Evolutionary conservation across 2,888 invertebrate genomes (phyloP).

Genomic region (Elgonia sp.): DNA sequence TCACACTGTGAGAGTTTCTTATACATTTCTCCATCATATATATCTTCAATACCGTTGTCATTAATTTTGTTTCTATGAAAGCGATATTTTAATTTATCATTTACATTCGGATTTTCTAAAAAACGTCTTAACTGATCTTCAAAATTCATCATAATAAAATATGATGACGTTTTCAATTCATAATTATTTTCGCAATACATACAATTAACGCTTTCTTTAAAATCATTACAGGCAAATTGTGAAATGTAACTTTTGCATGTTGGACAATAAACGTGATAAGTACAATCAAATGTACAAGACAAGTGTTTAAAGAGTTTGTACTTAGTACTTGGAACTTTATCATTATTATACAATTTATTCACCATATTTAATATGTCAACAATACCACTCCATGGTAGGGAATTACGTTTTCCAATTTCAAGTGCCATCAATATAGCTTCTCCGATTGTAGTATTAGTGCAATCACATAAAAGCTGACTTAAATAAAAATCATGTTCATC

Average conservation of each 20-base stretch:
- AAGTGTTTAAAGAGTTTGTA: slow-evolving; percentile 49
- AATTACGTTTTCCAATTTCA: slow-evolving; percentile 34
- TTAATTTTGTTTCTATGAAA: slow-evolving; percentile 10
- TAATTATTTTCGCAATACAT: slow-evolving; percentile 9
- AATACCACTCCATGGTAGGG: slow-evolving; percentile 45
- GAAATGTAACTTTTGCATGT: slow-evolving; percentile 14
- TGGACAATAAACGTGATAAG: slow-evolving; percentile 52
- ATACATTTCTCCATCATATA: slow-evolving; percentile 48
- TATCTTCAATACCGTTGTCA: slow-evolving; percentile 25
- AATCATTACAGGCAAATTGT: not conserved
- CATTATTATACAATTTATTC: slow-evolving; percentile 47
- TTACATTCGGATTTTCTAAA: slow-evolving; percentile 32
- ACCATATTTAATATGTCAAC: slow-evolving; percentile 48
- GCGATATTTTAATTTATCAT: slow-evolving; percentile 24
- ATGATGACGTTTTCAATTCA: not conserved
- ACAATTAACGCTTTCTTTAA: slow-evolving; percentile 1
- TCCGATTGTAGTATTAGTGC: slow-evolving; percentile 10
- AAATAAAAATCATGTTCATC: not conserved
- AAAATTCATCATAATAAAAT: slow-evolving; percentile 44
- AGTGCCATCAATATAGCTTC: slow-evolving; percentile 57
- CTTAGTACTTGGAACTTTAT: slow-evolving; percentile 41
- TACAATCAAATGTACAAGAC: not conserved
- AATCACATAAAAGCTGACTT: not conserved
- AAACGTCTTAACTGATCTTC: slow-evolving; percentile 21
- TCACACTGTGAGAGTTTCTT: slow-evolving; percentile 3